Evolutionary conservation across 37 sponge, comb jelly and placozoan species (phyloP), one percentile per base, ranked within the genome.

Genomic region (Halichondria panicea): DNA sequence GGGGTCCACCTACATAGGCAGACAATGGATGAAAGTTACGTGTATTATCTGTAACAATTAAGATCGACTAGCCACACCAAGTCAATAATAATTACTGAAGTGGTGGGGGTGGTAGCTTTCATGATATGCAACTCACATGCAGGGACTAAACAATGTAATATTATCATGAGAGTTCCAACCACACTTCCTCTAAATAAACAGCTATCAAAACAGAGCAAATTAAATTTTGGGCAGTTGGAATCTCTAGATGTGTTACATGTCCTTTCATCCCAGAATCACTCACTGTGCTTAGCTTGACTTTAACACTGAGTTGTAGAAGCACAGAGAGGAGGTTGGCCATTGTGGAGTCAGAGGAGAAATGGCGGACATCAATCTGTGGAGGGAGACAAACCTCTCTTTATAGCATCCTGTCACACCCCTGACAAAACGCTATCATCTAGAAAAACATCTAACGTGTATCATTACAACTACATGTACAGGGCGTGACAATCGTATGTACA

Each of bases 291-390:
- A 89, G 66, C 54, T 77, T 91, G 36, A 97, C 80, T 59, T 82
- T 94, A 42, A 43, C 78, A 31, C 82, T 84, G 39, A 97, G 78
- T n/a, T 85, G 71, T 28, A 86, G 89, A 24, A 97, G 60, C 0
- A 94, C 87, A 2, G 71, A 46, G 32, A 91, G 70, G 32, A 97
- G 75, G 66, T 97, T 97, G 35, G 82, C 66, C 81, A 91, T 72
- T 43, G 89, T 82, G 5, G 94, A 89, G 63, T 93, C 89, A 55
- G 81, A 68, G 24, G 70, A 58, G 42, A 59, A 70, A 41, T 45
- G 25, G 19, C 48, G 56, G 12, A 30, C 11, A 44, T 88, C 88
- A 33, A 72, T 57, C 83, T 81, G 43, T 19, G 39, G n/a, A n/a
- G n/a, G n/a, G n/a, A n/a, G n/a, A n/a, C n/a, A n/a, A n/a, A n/a